Percentiles rank a stretch among this genome's conserved stretches.
Evolutionary conservation across 2,113 vertebrate genomes (phyloP).

Genomic region (Cavia porcellus): DNA sequence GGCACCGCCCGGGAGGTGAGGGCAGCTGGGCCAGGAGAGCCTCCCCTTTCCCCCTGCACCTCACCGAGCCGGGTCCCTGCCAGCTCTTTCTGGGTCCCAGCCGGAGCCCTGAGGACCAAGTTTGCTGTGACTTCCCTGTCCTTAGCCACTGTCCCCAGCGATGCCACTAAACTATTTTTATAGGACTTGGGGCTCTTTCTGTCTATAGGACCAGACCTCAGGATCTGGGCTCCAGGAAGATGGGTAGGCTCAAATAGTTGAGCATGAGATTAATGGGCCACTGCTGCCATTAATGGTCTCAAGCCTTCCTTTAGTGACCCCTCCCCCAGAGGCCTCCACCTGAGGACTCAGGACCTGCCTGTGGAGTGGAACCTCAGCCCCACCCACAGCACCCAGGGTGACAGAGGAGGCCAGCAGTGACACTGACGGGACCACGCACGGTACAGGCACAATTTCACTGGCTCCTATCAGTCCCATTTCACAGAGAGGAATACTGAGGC

Average conservation of each 20-base stretch:
- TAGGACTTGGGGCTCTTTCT: conserved; percentile 77
- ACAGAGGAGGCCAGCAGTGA: neutral
- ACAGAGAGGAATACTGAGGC: neutral
- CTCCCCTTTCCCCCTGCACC: neutral
- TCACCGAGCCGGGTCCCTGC: fast-evolving
- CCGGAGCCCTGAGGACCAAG: conserved; percentile 44
- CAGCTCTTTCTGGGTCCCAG: neutral
- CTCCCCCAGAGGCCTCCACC: conserved; percentile 57
- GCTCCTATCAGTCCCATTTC: neutral
- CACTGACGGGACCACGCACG: neutral
- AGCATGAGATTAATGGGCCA: conserved; percentile 84
- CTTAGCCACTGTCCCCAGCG: conserved; percentile 50
- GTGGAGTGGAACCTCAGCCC: conserved; percentile 11
- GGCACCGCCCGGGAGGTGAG: neutral
- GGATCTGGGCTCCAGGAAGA: conserved; percentile 47
- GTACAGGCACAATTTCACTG: too few species aligned
- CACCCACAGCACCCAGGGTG: neutral
- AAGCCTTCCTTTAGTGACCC: conserved; percentile 79
- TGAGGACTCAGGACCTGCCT: conserved; percentile 64
- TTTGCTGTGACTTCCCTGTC: conserved; percentile 54
- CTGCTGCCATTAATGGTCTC: conserved; percentile 83
- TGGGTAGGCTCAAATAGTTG: conserved; percentile 60
- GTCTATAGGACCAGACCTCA: conserved; percentile 78
- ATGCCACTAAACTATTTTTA: conserved; percentile 83
- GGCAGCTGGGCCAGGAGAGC: fast-evolving